phyloP scores from a whole-genome alignment of 2,797 vertebrate genomes.

The Sciurus vulgaris region DNA sequence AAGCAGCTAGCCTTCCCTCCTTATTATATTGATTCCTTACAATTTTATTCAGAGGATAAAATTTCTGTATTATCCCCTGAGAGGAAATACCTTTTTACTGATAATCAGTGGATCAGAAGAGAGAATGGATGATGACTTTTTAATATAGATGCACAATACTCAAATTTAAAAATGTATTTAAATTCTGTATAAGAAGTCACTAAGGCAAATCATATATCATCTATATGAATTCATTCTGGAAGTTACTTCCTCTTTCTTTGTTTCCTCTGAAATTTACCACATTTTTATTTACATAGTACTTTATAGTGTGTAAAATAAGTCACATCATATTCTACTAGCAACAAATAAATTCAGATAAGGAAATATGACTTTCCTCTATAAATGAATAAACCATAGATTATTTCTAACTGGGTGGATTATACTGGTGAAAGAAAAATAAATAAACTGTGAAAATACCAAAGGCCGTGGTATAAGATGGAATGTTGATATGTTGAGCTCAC shows the following conservation, averaged over 20 bases:
- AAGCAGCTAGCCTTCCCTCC: background rate
- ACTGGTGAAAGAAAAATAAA: conserved; percentile 41
- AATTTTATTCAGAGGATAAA: conserved; percentile 50
- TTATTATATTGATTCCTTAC: conserved; percentile 45
- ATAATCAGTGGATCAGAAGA: background rate
- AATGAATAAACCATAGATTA: background rate
- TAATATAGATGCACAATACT: background rate
- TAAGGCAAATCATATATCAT: conserved; percentile 20
- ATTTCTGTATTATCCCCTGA: background rate
- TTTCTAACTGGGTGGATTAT: background rate
- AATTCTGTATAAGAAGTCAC: background rate
- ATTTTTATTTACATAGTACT: background rate
- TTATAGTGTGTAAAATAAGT: background rate
- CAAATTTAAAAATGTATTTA: background rate
- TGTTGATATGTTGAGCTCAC: conserved; percentile 12
- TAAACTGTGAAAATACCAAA: conserved; percentile 38
- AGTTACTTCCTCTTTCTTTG: conserved; percentile 11
- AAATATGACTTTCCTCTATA: conserved; percentile 15
- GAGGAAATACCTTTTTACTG: background rate
- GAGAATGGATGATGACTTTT: background rate
- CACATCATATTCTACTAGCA: background rate
- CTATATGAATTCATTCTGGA: background rate
- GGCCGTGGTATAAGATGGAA: conserved; percentile 18
- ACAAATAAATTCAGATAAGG: background rate
- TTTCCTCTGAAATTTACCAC: background rate